A percentile compares a stretch with the other conserved stretches of the same genome.
Conservation (phyloP, 2,797 vertebrate species). For the Melanotaenia boesemani region DNA sequence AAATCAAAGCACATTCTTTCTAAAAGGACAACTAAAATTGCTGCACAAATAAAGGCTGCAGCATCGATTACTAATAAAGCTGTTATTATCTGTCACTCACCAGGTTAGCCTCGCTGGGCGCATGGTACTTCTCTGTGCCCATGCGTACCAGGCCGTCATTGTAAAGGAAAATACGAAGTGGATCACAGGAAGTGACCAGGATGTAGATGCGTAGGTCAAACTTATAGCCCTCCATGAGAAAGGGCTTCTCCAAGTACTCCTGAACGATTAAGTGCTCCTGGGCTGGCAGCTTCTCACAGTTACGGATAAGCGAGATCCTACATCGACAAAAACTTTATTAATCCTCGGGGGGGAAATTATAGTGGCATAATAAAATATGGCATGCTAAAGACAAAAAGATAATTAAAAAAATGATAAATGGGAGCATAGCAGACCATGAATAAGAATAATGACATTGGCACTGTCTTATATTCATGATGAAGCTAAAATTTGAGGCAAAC, state of each 20-base stretch:
- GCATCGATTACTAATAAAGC: not conserved
- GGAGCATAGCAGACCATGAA: conserved; percentile 62
- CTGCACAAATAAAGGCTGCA: not conserved
- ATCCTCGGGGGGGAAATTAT: conserved; percentile 73
- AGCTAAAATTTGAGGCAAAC: conserved; percentile 57
- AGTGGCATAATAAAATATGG: conserved; percentile 72
- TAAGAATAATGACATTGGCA: conserved; percentile 72
- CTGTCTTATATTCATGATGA: conserved; percentile 53
- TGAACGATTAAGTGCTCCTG: conserved; percentile 99
- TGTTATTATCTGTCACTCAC: conserved; percentile 80
- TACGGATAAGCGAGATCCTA: conserved; percentile 98
- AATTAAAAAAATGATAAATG: conserved; percentile 80
- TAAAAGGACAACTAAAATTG: not conserved
- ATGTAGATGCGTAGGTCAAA: conserved; percentile 98
- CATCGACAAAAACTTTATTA: conserved; percentile 79
- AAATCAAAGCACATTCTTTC: not conserved
- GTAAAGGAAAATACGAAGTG: conserved; percentile 96
- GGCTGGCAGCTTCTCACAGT: conserved; percentile 95
- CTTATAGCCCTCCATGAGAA: conserved; percentile 99
- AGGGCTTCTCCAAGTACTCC: conserved; percentile 98
- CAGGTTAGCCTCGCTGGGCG: conserved; percentile 95
- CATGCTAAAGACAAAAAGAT: conserved; percentile 74
- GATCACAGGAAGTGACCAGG: conserved; percentile 97
- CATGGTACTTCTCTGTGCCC: conserved; percentile 97
- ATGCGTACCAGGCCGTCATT: conserved; percentile 97